A percentile compares a stretch with the other conserved stretches of the same genome.
These are phyloP conservation scores for Aphelinus certus DNA, from an alignment of 1,140 invertebrate genomes.

Conservation along the genomic window DNA sequence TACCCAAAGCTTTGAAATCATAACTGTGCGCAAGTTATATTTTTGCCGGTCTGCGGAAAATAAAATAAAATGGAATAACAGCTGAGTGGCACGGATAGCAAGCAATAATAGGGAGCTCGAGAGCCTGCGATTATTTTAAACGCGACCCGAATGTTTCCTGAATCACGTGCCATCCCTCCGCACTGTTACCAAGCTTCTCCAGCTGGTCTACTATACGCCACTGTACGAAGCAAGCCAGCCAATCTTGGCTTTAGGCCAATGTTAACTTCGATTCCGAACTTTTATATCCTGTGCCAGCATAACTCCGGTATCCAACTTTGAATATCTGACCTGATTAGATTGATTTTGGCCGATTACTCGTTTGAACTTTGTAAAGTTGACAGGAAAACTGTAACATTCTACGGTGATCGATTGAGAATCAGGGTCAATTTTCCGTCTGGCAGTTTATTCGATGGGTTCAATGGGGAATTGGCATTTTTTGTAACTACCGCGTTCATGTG, in stretches of 20 bases:
- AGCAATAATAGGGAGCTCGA: not conserved
- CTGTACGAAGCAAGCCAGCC: not conserved
- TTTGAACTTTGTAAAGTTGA: too few relatives aligned
- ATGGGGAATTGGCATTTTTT: too few relatives aligned
- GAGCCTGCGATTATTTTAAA: slow-evolving; percentile 29
- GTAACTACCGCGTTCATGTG: too few relatives aligned
- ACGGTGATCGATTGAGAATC: too few relatives aligned
- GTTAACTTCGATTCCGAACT: not conserved
- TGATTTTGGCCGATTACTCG: not conserved
- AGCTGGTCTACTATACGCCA: slow-evolving; percentile 7
- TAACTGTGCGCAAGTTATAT: not conserved
- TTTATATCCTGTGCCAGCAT: not conserved
- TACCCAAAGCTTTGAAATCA: not conserved
- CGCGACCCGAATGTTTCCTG: slow-evolving; percentile 32
- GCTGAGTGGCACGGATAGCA: not conserved
- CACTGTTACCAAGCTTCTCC: slow-evolving; percentile 24
- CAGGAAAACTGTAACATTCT: too few relatives aligned
- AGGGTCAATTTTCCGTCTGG: too few relatives aligned
- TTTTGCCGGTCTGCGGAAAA: not conserved
- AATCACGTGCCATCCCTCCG: slow-evolving; percentile 10
- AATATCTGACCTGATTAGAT: slow-evolving; percentile 12
- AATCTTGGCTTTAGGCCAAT: slow-evolving; percentile 3
- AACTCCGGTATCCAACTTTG: not conserved
- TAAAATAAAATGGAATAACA: slow-evolving; percentile 13
- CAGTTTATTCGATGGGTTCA: too few relatives aligned